phyloP scores from a whole-genome alignment of 2,888 invertebrate species.

The Andrena camellia region DNA sequence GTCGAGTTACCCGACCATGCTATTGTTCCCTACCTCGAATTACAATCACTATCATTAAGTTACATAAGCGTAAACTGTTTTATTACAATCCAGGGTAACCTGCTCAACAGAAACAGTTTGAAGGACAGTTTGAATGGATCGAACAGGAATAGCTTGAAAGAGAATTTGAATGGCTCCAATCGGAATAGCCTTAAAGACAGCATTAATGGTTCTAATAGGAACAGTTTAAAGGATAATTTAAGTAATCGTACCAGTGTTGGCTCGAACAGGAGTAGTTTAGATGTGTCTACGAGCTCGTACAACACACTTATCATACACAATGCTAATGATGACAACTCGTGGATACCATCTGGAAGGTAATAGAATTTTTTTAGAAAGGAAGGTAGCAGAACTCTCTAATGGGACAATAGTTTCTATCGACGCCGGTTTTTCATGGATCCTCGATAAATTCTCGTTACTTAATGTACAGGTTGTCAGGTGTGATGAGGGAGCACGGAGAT shows the following conservation, averaged over 20 bases:
- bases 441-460: conserved; percentile 12
- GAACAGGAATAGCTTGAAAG: conserved; percentile 83
- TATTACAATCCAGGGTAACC: conserved; percentile 77
- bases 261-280: conserved; percentile 89
- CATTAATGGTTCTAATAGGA: conserved; percentile 83
- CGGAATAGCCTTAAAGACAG: conserved; percentile 84
- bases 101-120: conserved; percentile 83
- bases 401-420: too few relatives aligned
- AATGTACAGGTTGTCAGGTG: conserved; percentile 79
- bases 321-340: conserved; percentile 90
- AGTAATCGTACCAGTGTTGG: conserved; percentile 89
- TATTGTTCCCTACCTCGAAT: conserved; percentile 27
- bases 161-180: conserved; percentile 83
- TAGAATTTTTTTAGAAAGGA: background rate
- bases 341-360: conserved; percentile 87
- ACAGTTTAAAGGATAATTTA: conserved; percentile 87
- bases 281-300: conserved; percentile 92
- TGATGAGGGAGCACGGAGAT: conserved; percentile 83
- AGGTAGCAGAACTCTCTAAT: background rate
- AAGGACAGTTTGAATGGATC: conserved; percentile 83
- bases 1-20: conserved; percentile 17
- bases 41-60: conserved; percentile 29
- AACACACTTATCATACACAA: conserved; percentile 94
- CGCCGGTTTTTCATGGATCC: background rate
- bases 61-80: conserved; percentile 51